Conservation (phyloP, 2,113 vertebrate species). For the Heliornis fulica region DNA sequence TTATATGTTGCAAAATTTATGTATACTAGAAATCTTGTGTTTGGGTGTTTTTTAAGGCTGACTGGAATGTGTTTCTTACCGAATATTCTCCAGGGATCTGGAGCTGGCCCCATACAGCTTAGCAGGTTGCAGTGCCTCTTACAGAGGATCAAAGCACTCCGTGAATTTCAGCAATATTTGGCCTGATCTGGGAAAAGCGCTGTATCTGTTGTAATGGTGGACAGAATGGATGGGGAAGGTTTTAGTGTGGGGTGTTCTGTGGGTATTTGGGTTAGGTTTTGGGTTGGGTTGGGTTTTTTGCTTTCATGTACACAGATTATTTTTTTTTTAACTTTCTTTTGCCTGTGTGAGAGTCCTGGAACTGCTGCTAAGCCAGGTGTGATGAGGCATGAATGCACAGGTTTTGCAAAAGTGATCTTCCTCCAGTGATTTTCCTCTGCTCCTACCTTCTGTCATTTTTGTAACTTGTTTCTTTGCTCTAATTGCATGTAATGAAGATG, state of each 20-base stretch:
- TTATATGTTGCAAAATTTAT: not conserved
- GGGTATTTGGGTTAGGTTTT: not conserved
- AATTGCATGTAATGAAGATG: not conserved
- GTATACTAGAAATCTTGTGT: not conserved
- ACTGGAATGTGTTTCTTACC: not conserved
- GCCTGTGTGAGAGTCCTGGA: not conserved
- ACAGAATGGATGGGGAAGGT: accelerated
- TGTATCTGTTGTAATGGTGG: not conserved
- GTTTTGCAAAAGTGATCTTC: not conserved
- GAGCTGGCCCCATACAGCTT: not conserved
- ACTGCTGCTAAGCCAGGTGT: not conserved
- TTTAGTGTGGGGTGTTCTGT: not conserved
- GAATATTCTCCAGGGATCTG: not conserved
- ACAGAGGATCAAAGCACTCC: not conserved
- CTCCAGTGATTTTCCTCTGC: not conserved
- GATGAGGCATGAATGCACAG: accelerated
- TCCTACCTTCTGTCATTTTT: not conserved
- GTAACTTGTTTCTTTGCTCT: not conserved
- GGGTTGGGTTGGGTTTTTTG: not conserved
- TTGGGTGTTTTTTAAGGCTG: not conserved
- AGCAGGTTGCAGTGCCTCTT: not conserved
- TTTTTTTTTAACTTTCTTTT: not conserved
- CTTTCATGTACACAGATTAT: not conserved
- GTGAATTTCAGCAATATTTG: not conserved
- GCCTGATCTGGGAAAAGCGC: not conserved